Conservation (phyloP, 2,888 invertebrate genomes). For the Melieria omissa region DNA sequence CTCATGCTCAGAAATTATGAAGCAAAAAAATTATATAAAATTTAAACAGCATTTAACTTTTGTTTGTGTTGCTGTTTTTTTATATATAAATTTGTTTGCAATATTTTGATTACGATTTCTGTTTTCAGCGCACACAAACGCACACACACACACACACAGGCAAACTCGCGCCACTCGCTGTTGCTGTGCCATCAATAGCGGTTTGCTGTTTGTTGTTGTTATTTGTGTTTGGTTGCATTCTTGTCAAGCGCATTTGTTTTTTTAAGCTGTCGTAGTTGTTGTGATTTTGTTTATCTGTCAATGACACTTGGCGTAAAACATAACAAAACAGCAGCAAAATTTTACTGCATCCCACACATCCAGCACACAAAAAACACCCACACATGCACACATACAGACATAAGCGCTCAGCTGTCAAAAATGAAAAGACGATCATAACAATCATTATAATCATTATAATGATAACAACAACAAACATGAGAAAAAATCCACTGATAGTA, state of each 20-base stretch:
- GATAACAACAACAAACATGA: no score
- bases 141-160: conserved; percentile 20
- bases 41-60: no score
- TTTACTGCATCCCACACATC: background rate
- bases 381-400: background rate
- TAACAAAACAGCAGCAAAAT: background rate
- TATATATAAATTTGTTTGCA: no score
- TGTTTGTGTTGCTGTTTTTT: no score
- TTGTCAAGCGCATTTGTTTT: conserved; percentile 38
- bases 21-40: no score
- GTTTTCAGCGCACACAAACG: background rate
- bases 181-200: conserved; percentile 32
- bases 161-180: conserved; percentile 11
- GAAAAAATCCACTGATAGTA: no score
- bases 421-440: no score
- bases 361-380: background rate
- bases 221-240: conserved; percentile 17
- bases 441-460: no score
- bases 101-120: no score
- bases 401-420: background rate
- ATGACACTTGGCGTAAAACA: conserved; percentile 17
- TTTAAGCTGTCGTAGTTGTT: conserved; percentile 39
- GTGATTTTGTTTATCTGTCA: conserved; percentile 39
- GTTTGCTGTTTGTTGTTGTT: conserved; percentile 27
- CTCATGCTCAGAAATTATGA: no score